These are phyloP conservation scores for Palythoa grandis DNA, from an alignment of 92 coral and sea anemone species.

Conservation along the genomic window DNA sequence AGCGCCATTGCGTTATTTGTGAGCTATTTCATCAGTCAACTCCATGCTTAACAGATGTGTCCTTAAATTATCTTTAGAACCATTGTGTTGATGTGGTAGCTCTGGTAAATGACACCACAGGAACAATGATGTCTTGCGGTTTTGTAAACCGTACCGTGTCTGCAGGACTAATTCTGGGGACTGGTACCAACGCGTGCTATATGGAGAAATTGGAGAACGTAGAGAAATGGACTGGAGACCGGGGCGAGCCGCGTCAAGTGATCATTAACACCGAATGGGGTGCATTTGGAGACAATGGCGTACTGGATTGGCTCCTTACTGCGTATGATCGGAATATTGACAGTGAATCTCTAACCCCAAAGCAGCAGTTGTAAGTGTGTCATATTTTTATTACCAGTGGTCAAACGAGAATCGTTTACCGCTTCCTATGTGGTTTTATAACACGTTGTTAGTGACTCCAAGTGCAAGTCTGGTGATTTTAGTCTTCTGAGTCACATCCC, in stretches of 20 bases:
- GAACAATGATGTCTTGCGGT: conserved; percentile 98
- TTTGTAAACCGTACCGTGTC: conserved; percentile 81
- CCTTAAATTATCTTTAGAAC: conserved; percentile 33
- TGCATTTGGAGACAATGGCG: conserved; percentile 97
- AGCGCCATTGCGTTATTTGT: too few species aligned
- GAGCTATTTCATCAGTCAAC: too few species aligned
- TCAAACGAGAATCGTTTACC: background rate
- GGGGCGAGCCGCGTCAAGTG: conserved; percentile 76
- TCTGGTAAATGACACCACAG: conserved; percentile 95
- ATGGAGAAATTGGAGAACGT: conserved; percentile 92
- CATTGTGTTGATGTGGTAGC: conserved; percentile 86
- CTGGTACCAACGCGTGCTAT: conserved; percentile 97
- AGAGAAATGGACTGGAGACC: conserved; percentile 87
- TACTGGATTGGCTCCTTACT: conserved; percentile 77
- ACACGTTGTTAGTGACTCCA: too few species aligned
- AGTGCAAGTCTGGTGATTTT: too few species aligned
- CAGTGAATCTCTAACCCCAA: conserved; percentile 88
- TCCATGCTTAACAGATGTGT: background rate
- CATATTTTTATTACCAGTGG: background rate
- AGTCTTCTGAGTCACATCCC: too few species aligned
- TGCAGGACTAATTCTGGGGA: conserved; percentile 94
- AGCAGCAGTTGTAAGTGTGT: conserved; percentile 88
- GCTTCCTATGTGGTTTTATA: background rate
- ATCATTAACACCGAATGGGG: conserved; percentile 99
- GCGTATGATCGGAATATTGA: conserved; percentile 86